phyloP scores from a whole-genome alignment of 2,888 invertebrate genomes.

The Eupeodes latifasciatus region DNA sequence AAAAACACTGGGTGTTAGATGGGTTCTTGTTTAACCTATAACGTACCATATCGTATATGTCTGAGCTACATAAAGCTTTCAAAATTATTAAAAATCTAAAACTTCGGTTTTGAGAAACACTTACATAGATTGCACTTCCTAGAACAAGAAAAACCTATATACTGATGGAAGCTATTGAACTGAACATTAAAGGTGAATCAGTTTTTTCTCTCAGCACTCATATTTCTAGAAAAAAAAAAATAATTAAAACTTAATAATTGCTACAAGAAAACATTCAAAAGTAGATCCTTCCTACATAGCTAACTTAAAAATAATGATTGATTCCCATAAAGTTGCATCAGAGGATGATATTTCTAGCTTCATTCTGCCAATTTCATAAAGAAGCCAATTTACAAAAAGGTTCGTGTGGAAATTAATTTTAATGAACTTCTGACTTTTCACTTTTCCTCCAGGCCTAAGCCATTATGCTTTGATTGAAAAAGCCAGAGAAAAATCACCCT shows the following conservation, averaged over 20 bases:
- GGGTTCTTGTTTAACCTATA: slow-evolving; percentile 11
- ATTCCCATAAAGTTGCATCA: not conserved
- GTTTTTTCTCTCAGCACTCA: too few relatives aligned
- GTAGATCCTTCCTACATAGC: too few relatives aligned
- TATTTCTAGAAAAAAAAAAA: too few relatives aligned
- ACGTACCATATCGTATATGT: too few relatives aligned
- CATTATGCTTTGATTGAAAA: not conserved
- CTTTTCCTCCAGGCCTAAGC: not conserved
- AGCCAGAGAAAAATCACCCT: slow-evolving; percentile 40
- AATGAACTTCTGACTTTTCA: slow-evolving; percentile 2
- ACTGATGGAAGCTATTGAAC: too few relatives aligned
- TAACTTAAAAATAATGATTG: not conserved
- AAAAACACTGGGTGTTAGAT: not conserved
- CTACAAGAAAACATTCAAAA: not conserved
- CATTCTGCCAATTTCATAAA: not conserved
- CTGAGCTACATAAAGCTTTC: slow-evolving; percentile 40
- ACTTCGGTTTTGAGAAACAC: slow-evolving; percentile 35
- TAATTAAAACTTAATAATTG: not conserved
- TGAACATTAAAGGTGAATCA: too few relatives aligned
- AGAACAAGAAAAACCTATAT: not conserved
- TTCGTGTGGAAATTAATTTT: not conserved
- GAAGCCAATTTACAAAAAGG: not conserved
- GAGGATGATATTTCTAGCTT: not conserved
- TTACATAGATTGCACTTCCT: slow-evolving; percentile 48
- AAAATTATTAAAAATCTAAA: slow-evolving; percentile 64